Evolutionary conservation across 2,113 vertebrate species (phyloP).

Genomic region (Galeopterus variegatus): DNA sequence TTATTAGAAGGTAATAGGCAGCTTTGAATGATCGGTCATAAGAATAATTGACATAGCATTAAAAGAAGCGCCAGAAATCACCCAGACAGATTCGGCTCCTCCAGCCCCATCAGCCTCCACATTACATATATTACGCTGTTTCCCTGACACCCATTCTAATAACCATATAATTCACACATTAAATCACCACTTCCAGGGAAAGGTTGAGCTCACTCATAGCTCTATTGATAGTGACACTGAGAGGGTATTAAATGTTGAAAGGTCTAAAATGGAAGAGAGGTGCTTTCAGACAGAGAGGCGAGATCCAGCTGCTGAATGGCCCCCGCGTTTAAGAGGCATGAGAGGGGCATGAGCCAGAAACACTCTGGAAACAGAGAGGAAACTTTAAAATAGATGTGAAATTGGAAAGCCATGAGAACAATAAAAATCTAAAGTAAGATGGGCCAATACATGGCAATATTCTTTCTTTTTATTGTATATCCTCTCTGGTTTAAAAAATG

Average conservation of each 20-base stretch:
- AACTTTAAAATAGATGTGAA: background rate
- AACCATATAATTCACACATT: constrained; percentile 81
- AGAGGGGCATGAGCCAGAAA: background rate
- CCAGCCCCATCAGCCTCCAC: constrained; percentile 57
- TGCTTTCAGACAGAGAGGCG: constrained; percentile 10
- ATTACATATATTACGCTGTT: constrained; percentile 79
- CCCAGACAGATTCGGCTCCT: constrained; percentile 53
- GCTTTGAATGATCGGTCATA: constrained; percentile 72
- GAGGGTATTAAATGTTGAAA: constrained; percentile 64
- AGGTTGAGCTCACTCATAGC: constrained; percentile 72
- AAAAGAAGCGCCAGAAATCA: constrained; percentile 78
- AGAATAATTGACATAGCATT: constrained; percentile 79
- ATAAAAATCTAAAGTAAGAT: background rate
- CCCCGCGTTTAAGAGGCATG: background rate
- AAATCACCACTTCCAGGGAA: constrained; percentile 80
- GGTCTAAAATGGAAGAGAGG: constrained; percentile 44
- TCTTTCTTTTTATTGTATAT: background rate
- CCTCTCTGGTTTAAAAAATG: constrained; percentile 33
- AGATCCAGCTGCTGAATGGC: background rate
- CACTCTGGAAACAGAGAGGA: background rate
- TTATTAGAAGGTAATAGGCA: constrained; percentile 81
- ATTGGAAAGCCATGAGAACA: background rate
- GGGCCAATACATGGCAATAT: background rate
- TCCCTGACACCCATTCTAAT: constrained; percentile 80
- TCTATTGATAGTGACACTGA: constrained; percentile 56